phyloP scores from a whole-genome alignment of 2,888 invertebrate genomes.

The Cinara cedri region DNA sequence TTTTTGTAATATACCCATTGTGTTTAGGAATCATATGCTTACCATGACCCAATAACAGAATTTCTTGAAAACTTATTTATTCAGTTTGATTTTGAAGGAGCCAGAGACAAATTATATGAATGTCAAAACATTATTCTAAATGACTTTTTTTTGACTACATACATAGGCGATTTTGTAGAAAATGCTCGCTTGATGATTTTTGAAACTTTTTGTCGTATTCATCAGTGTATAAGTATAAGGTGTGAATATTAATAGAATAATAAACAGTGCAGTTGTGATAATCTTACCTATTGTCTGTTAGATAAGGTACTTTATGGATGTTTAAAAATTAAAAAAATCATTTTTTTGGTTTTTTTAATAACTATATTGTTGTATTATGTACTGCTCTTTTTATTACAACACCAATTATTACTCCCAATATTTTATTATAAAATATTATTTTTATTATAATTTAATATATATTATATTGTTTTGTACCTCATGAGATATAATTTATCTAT shows the following conservation, averaged over 20 bases:
- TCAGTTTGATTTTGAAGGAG: conserved; percentile 99
- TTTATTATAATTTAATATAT: no score
- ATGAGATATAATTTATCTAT: no score
- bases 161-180: conserved; percentile 96
- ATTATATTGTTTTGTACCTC: no score
- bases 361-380: no score
- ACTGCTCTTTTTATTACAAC: no score
- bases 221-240: conserved; percentile 97
- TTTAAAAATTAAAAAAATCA: no score
- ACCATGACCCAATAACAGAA: conserved; percentile 97
- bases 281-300: no score
- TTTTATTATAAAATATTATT: no score
- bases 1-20: not conserved
- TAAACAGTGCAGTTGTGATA: no score
- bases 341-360: no score
- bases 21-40: conserved; percentile 90
- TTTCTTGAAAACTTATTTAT: conserved; percentile 98
- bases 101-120: conserved; percentile 92
- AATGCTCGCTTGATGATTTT: conserved; percentile 99
- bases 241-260: conserved; percentile 62
- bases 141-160: conserved; percentile 97
- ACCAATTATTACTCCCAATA: no score
- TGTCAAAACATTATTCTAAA: conserved; percentile 93
- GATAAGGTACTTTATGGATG: no score
- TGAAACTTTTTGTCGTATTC: conserved; percentile 99